Evolutionary conservation across 2,113 vertebrate species (phyloP).

Genomic region (Corapipo altera): DNA sequence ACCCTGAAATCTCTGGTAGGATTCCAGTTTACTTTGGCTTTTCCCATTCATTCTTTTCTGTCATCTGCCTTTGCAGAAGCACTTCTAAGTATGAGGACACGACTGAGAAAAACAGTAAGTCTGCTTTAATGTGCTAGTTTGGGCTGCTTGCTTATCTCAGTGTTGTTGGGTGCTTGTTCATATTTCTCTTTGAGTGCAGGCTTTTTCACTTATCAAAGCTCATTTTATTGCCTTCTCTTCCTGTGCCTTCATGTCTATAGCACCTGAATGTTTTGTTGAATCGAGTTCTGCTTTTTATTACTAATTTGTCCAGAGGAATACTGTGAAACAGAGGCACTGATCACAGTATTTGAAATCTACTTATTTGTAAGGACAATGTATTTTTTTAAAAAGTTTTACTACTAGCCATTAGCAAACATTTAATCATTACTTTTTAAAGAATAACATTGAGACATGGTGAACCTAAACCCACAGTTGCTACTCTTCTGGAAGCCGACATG

Average conservation of each 20-base stretch:
- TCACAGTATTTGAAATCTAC: neutral
- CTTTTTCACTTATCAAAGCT: neutral
- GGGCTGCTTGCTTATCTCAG: neutral
- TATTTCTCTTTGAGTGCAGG: neutral
- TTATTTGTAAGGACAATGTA: neutral
- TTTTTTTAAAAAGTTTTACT: neutral
- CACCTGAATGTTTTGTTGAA: neutral
- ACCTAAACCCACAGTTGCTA: neutral
- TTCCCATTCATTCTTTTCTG: neutral
- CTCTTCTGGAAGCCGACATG: rapidly evolving
- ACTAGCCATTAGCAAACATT: neutral
- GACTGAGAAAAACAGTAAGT: neutral
- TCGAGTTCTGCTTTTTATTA: neutral
- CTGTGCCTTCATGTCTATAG: neutral
- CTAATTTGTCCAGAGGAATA: neutral
- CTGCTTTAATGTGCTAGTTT: neutral
- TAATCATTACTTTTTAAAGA: neutral
- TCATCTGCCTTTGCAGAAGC: neutral
- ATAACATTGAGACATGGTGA: neutral
- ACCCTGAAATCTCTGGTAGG: neutral
- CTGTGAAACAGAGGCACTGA: neutral
- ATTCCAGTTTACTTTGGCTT: neutral
- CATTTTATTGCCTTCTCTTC: neutral
- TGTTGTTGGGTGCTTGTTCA: rapidly evolving
- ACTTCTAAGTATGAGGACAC: neutral